A percentile compares a stretch with the other conserved stretches of the same genome.
phyloP scores from a whole-genome alignment of 1,140 invertebrate genomes.

The Hermetia illucens region DNA sequence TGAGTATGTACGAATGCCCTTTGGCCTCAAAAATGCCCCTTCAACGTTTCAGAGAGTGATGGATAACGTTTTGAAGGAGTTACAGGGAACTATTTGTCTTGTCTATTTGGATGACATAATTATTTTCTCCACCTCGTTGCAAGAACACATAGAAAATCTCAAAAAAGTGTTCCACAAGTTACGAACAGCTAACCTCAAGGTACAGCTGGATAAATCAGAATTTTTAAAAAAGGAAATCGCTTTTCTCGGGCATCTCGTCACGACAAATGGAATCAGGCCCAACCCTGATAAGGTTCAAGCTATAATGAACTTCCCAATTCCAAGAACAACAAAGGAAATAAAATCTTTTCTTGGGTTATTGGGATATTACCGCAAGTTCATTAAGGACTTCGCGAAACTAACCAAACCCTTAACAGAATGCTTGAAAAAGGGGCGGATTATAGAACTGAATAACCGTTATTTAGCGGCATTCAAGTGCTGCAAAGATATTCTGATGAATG shows the following conservation, averaged over 20 bases:
- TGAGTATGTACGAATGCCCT: too few species aligned
- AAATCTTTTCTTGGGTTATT: slow-evolving; percentile 15
- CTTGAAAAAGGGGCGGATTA: slow-evolving; percentile 11
- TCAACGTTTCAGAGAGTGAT: too few species aligned
- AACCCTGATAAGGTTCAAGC: too few species aligned
- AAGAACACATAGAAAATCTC: slow-evolving; percentile 7
- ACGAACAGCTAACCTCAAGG: slow-evolving; percentile 15
- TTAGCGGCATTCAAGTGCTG: slow-evolving; percentile 13
- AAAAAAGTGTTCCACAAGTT: slow-evolving; percentile 11
- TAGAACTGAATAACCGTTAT: slow-evolving; percentile 11
- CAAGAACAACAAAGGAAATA: slow-evolving; percentile 11
- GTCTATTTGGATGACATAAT: slow-evolving; percentile 14
- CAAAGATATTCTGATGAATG: slow-evolving; percentile 19
- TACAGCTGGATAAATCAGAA: slow-evolving; percentile 17
- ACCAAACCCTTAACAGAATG: slow-evolving; percentile 13
- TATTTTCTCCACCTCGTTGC: too few species aligned
- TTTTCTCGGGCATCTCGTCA: slow-evolving; percentile 17
- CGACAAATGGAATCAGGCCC: too few species aligned
- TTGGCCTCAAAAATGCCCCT: too few species aligned
- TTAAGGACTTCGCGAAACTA: slow-evolving; percentile 16
- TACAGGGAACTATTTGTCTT: slow-evolving; percentile 7
- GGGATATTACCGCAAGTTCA: slow-evolving; percentile 11
- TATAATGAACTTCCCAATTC: too few species aligned
- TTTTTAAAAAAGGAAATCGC: slow-evolving; percentile 18
- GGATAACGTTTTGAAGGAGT: too few species aligned